Evolutionary conservation across 1,140 invertebrate genomes (phyloP), one percentile per base, ranked within the genome.

Genomic region (Drosophila saltans): DNA sequence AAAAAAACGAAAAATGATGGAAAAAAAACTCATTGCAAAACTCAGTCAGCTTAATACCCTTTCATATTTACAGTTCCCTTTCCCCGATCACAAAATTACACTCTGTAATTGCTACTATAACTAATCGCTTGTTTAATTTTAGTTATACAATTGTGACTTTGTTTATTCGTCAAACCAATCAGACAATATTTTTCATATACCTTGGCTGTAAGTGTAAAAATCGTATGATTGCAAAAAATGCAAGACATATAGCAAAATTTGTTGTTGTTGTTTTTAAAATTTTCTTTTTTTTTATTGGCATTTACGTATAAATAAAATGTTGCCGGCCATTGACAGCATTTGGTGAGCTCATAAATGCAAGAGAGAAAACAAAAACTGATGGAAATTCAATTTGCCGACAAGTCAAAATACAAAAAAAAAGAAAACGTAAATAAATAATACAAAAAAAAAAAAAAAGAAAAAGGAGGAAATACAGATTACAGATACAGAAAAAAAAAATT

Each of bases 271-370:
- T 26, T 10, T 52, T 48, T 66, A 61, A 72, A 64, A 60, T 39
- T 28, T 10, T 26, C 2, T 41, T 40, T 40, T 64, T 28, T 30
- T 57, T 52, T 36, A 24, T 40, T 45, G 72, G n/a, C 57, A 74
- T 72, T 55, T 75, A 64, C 63, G 40, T 60, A 26, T 52, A 75
- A 75, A 79, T 66, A 57, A 59, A 81, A 69, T 52, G 45, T 52
- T 73, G 24, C 48, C 60, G 66, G 58, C 52, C 59, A 79, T 75
- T 75, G 75, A 81, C 68, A 61, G 74, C 79, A 70, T 41, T 71
- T 75, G 65, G 40, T 52, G 33, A n/a, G 11, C 55, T 40, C 65
- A 68, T 58, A 72, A 72, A 67, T 65, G 60, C 30, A 41, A 72
- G 40, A n/a, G 39, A n/a, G 9, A 16, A 21, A 52, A 28, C 28